Evolutionary conservation across 2,888 invertebrate species (phyloP).

Genomic region (Dolichomitus sp.): DNA sequence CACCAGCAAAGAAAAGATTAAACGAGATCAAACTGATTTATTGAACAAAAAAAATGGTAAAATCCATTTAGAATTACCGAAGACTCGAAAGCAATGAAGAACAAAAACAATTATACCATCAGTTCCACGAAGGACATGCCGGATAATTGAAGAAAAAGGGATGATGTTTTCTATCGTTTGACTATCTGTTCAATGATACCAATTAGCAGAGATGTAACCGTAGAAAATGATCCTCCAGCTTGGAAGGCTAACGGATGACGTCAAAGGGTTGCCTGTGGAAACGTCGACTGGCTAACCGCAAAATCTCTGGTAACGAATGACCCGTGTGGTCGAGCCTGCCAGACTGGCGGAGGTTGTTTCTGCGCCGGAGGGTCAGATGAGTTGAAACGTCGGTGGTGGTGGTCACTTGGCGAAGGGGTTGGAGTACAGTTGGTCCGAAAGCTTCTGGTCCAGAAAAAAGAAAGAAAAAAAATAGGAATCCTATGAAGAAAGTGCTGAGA

Average conservation of each 20-base stretch:
- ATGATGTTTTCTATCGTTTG: neutral
- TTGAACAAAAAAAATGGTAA: neutral
- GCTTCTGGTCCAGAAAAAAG: slow-evolving; percentile 28
- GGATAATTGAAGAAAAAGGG: neutral
- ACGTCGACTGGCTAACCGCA: slow-evolving; percentile 26
- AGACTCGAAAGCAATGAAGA: neutral
- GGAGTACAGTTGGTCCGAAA: slow-evolving; percentile 18
- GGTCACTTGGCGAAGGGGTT: slow-evolving; percentile 32
- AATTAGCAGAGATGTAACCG: slow-evolving; percentile 38
- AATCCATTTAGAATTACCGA: neutral
- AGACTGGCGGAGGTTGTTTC: slow-evolving; percentile 34
- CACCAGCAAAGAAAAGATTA: slow-evolving; percentile 7
- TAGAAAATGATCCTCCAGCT: slow-evolving; percentile 10
- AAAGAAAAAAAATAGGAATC: slow-evolving; percentile 48
- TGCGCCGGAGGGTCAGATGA: slow-evolving; percentile 30
- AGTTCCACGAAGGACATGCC: neutral
- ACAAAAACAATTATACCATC: slow-evolving; percentile 3
- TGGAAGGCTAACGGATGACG: slow-evolving; percentile 3
- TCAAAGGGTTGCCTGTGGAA: slow-evolving; percentile 48
- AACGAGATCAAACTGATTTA: slow-evolving; percentile 20
- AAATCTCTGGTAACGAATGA: slow-evolving; percentile 53
- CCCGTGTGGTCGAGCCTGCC: slow-evolving; percentile 32
- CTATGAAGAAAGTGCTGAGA: slow-evolving; percentile 72
- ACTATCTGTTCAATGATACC: slow-evolving; percentile 7
- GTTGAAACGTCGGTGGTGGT: slow-evolving; percentile 24